Conservation (phyloP, 2,888 invertebrate genomes). For the Drosophila ochracea region DNA sequence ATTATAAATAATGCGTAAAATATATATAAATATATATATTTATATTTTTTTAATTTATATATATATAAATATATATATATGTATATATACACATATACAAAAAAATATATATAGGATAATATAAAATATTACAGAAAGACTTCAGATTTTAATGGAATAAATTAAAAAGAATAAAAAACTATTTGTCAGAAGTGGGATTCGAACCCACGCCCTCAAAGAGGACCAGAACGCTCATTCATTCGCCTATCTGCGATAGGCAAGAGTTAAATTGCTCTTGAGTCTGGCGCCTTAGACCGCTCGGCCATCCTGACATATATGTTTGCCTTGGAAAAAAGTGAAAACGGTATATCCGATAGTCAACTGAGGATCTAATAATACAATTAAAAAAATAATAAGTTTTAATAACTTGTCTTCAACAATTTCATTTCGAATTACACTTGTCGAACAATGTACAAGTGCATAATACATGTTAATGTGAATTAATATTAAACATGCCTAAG, state of each 20-base stretch:
- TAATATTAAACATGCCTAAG: background rate
- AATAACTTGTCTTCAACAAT: background rate
- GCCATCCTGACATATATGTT: slow-evolving; percentile 77
- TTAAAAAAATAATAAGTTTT: background rate
- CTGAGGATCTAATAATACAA: background rate
- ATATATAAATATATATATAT: too few relatives aligned
- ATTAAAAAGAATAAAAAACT: background rate
- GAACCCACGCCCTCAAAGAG: slow-evolving; percentile 62
- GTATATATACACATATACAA: too few relatives aligned
- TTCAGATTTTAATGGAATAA: background rate
- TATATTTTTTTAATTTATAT: too few relatives aligned
- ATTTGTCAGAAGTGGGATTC: slow-evolving; percentile 50
- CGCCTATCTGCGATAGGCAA: slow-evolving; percentile 55
- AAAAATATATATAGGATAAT: too few relatives aligned
- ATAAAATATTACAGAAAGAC: background rate
- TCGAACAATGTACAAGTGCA: background rate
- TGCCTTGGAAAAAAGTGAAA: background rate
- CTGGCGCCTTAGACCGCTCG: slow-evolving; percentile 84
- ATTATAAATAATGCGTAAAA: background rate
- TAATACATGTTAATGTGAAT: background rate
- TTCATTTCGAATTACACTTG: background rate
- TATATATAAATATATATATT: too few relatives aligned
- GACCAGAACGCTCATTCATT: slow-evolving; percentile 63
- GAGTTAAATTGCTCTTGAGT: slow-evolving; percentile 71
- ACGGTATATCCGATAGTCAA: background rate